Percentiles rank a stretch among this genome's conserved stretches.
These are phyloP conservation scores for Acromyrmex heyeri DNA, from an alignment of 1,140 invertebrate genomes.

Conservation along the genomic window DNA sequence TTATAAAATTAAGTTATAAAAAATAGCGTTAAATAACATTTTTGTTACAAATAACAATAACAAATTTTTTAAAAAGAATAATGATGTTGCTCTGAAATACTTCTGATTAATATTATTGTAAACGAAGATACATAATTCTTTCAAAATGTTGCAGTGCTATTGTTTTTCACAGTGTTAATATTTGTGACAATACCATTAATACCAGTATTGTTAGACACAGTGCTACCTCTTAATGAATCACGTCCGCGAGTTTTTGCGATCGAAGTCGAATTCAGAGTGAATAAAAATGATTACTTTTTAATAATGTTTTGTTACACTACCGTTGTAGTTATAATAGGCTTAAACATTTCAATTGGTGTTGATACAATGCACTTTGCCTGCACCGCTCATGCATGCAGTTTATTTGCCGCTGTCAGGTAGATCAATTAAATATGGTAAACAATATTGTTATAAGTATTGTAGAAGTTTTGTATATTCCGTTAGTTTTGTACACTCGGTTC, in stretches of 20 bases:
- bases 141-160: not conserved
- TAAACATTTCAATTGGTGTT: not conserved
- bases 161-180: not conserved
- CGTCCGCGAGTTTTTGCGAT: slow-evolving; percentile 9
- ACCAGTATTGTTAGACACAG: slow-evolving; percentile 1
- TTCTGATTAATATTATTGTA: too few relatives aligned
- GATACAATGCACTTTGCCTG: slow-evolving; percentile 17
- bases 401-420: slow-evolving; percentile 31
- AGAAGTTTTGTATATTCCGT: not conserved
- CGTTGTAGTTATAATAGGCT: not conserved
- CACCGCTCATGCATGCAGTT: slow-evolving; percentile 38
- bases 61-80: too few relatives aligned
- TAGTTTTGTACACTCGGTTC: not conserved
- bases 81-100: too few relatives aligned
- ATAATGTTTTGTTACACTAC: slow-evolving; percentile 13
- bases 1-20: not conserved
- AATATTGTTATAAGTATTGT: not conserved
- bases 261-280: not conserved
- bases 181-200: not conserved
- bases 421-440: not conserved
- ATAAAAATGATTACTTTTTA: slow-evolving; percentile 10
- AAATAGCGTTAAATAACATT: too few relatives aligned
- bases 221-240: slow-evolving; percentile 11
- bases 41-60: too few relatives aligned
- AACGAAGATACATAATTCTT: not conserved